A percentile compares a stretch with the other conserved stretches of the same genome.
These are phyloP conservation scores for Denticeps clupeoides DNA, from an alignment of 2,797 vertebrate genomes.

Conservation along the genomic window DNA sequence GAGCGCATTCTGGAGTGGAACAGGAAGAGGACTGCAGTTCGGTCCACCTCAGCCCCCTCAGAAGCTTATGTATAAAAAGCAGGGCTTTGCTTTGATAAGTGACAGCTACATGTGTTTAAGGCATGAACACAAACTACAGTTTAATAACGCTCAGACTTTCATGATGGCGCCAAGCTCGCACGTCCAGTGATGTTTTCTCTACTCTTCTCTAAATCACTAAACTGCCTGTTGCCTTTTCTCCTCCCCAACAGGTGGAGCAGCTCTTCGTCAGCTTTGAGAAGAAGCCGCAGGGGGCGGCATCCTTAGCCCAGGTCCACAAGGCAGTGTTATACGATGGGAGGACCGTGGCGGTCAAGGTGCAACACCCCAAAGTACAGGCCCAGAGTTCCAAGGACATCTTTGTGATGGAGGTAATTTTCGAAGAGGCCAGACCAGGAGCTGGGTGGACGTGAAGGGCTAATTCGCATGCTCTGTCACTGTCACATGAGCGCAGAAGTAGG, in stretches of 20 bases:
- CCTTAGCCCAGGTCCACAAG: conserved; percentile 91
- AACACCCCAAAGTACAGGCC: conserved; percentile 86
- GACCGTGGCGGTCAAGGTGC: conserved; percentile 89
- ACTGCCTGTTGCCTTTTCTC: conserved; percentile 1
- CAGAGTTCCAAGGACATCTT: conserved; percentile 87
- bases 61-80: too few species aligned
- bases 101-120: too few species aligned
- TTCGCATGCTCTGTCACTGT: conserved; percentile 27
- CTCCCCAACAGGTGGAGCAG: conserved; percentile 66
- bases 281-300: conserved; percentile 80
- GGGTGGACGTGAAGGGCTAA: conserved; percentile 13
- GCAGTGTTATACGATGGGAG: conserved; percentile 81
- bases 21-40: too few species aligned
- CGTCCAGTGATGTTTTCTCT: too few species aligned
- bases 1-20: too few species aligned
- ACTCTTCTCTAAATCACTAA: conserved; percentile 7
- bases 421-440: background rate
- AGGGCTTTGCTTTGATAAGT: too few species aligned
- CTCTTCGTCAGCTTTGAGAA: conserved; percentile 84
- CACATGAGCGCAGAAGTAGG: conserved; percentile 21
- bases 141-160: too few species aligned
- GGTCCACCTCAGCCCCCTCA: too few species aligned
- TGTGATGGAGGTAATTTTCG: conserved; percentile 80
- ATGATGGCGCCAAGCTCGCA: too few species aligned
- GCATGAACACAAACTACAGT: too few species aligned